These are phyloP conservation scores for Daphoenositta chrysoptera DNA, from an alignment of 2,113 vertebrate genomes.

Conservation along the genomic window DNA sequence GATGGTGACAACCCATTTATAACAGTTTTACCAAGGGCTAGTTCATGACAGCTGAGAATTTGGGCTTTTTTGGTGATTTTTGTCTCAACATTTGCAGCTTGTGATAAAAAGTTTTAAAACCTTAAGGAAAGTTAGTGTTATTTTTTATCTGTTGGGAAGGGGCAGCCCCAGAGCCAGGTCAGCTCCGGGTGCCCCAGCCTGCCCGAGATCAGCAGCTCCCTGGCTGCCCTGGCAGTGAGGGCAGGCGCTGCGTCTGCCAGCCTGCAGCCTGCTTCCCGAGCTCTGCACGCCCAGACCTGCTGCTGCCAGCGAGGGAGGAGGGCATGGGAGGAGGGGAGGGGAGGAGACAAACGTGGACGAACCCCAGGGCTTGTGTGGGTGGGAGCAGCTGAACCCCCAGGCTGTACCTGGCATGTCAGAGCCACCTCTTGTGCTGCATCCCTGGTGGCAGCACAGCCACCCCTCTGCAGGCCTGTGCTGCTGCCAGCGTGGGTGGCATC, in stretches of 20 bases:
- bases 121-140: background rate
- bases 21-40: background rate
- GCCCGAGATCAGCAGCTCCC: background rate
- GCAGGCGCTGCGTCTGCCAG: background rate
- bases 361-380: background rate
- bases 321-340: rapidly evolving
- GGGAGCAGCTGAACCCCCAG: no score
- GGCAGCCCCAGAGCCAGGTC: background rate
- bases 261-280: background rate
- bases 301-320: background rate
- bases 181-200: rapidly evolving
- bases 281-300: background rate
- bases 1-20: background rate
- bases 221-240: background rate
- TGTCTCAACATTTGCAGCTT: background rate
- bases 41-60: background rate
- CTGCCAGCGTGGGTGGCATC: rapidly evolving
- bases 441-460: background rate
- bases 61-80: background rate
- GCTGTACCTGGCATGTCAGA: background rate
- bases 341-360: background rate
- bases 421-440: rapidly evolving
- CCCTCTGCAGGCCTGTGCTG: background rate
- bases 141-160: background rate
- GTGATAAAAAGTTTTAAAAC: background rate